Percentiles rank a stretch among this genome's conserved stretches.
Evolutionary conservation across 2,888 invertebrate species (phyloP).

Genomic region (Onthophagus sagittarius): DNA sequence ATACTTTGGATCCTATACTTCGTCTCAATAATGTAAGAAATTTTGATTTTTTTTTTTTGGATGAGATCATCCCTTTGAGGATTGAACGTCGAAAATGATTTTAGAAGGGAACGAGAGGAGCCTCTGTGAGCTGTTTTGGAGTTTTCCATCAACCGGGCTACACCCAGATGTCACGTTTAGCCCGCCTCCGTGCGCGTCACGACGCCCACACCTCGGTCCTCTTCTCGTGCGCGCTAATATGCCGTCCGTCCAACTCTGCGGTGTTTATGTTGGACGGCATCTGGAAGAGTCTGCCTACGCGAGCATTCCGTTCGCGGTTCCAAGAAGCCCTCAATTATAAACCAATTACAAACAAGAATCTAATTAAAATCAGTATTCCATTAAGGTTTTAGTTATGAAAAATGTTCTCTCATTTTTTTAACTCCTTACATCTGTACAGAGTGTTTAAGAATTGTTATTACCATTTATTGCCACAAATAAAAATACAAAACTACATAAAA

Average conservation of each 20-base stretch:
- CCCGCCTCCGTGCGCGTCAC: slow-evolving; percentile 27
- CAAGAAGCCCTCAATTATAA: not conserved
- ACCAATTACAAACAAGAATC: not conserved
- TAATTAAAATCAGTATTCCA: too few relatives aligned
- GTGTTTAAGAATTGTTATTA: too few relatives aligned
- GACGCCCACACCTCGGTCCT: slow-evolving; percentile 25
- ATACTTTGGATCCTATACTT: not conserved
- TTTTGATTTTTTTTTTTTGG: too few relatives aligned
- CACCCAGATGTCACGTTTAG: slow-evolving; percentile 30
- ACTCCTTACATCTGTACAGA: too few relatives aligned
- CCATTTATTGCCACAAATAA: too few relatives aligned
- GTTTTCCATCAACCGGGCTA: slow-evolving; percentile 14
- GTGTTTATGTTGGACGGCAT: not conserved
- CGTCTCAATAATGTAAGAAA: too few relatives aligned
- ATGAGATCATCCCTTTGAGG: not conserved
- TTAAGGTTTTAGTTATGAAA: too few relatives aligned
- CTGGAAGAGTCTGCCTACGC: not conserved
- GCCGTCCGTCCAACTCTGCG: slow-evolving; percentile 1
- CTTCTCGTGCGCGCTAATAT: slow-evolving; percentile 8
- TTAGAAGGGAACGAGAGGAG: not conserved
- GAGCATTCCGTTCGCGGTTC: not conserved
- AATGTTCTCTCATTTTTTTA: too few relatives aligned
- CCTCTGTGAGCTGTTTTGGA: not conserved
- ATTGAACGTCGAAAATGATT: not conserved
- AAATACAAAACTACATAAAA: too few relatives aligned